Base-by-base conservation (phyloP, 2,888 invertebrate genomes). In the Cybosia mesomella region DNA sequence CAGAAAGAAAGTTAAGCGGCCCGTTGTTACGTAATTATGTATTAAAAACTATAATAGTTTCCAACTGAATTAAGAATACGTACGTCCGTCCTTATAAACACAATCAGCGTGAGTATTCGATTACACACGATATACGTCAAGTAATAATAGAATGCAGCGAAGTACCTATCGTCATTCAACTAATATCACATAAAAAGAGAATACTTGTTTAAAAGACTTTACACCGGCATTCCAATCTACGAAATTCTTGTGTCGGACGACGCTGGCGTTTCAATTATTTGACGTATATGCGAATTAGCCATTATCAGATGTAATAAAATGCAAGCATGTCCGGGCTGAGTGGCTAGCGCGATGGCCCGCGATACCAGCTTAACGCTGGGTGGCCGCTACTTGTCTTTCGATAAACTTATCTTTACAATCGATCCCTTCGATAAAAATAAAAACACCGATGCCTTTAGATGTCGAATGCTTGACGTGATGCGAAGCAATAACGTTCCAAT, bases 311-410 rank as follows among this genome's bases (percentile, higher is more conserved):
- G 91, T 92, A 92, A 94, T 94, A 94, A 93, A 94, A 93, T 91
- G 91, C 91, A 85, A 86, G 87, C 83, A 84, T 84, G 87, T 84
- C 86, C 85, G 85, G 85, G 83, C 81, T 80, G 80, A 80, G 77
- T 69, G 80, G 77, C 83, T 81, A 83, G 84, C 82, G 79, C 83
- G 85, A 79, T 82, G 83, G 75, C 61, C 73, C 74, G 77, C 80
- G 84, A 82, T 82, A 82, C 76, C 81, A 77, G 72, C 80, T 71
- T 76, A 78, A 80, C 82, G 81, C 87, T 89, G 90, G 94, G 94
- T 94, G 95, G 94, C 89, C 94, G 93, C 95, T 94, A 93, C 95
- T 93, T 90, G 94, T 95, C 94, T 95, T 95, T 93, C 93, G 92
- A 91, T 90, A 88, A 90, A 92, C 91, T 93, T 95, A 94, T 94